phyloP scores from a whole-genome alignment of 1,140 invertebrate genomes.

The Belonocnema kinseyi region DNA sequence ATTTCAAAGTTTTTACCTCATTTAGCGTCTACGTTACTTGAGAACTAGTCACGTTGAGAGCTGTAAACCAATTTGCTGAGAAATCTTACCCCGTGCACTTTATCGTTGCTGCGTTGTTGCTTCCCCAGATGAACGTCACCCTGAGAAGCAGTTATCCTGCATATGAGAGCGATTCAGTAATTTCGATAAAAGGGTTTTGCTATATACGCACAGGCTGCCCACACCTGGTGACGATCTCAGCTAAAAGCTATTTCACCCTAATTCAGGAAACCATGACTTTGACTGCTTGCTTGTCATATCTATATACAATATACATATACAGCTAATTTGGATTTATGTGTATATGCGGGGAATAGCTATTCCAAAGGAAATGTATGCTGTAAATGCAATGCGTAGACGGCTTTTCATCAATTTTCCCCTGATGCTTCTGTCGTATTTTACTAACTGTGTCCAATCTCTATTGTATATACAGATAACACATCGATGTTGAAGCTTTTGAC shows the following conservation, averaged over 20 bases:
- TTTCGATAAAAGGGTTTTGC: constrained; percentile 61
- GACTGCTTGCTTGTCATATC: background rate
- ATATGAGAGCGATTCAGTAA: constrained; percentile 57
- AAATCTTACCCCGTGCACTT: constrained; percentile 35
- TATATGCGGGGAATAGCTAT: background rate
- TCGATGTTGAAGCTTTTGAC: background rate
- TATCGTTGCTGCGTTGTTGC: constrained; percentile 23
- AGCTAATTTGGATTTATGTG: background rate
- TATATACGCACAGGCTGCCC: constrained; percentile 45
- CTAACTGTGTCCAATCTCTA: constrained; percentile 16
- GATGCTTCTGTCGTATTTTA: constrained; percentile 21
- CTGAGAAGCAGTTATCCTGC: constrained; percentile 51
- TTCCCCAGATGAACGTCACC: constrained; percentile 12
- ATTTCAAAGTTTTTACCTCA: no score
- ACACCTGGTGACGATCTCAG: constrained; percentile 58
- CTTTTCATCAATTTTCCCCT: constrained; percentile 27
- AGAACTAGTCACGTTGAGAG: no score
- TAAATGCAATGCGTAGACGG: constrained; percentile 16
- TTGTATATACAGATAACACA: constrained; percentile 23
- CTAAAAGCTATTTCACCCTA: constrained; percentile 59
- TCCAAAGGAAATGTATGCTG: background rate
- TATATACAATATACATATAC: background rate
- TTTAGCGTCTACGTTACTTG: no score
- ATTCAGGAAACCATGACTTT: constrained; percentile 49
- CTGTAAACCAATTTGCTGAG: constrained; percentile 32